Evolutionary conservation across 92 coral and sea anemone genomes (phyloP), one percentile per base, ranked within the genome.

Genomic region (Diadumene lineata): DNA sequence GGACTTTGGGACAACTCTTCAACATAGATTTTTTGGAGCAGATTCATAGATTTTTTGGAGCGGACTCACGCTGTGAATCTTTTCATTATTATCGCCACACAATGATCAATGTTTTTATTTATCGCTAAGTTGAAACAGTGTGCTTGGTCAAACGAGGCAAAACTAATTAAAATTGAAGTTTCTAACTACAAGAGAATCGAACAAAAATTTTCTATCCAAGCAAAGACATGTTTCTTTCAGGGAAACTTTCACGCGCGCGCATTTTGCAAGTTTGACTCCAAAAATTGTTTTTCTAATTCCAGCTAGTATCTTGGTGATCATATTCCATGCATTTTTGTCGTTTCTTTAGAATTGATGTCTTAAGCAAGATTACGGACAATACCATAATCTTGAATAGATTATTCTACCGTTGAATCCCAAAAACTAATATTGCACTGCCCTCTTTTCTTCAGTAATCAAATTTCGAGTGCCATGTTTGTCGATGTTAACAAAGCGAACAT

Each of bases 71-170:
- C 26, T 58, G 64, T 23, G 64, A 9, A 21, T 58, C 28, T 21
- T 18, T 21, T 16, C 3, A 16, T 15, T 24, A 16, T 18, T 15
- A 21, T 58, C 7, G 29, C 30, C 22, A 7, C 28, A 21, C 13
- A 28, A 4, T 58, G 64, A 1, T 72, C 21, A 26, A 31, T 56
- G 64, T 72, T 56, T 55, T 26, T 31, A 50, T 44, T 70, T 28
- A 28, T 18, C 23, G 1, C 75, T 19, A 51, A 48, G 31, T 11
- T 48, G 57, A 48, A 72, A 72, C 77, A 72, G 77, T 66, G 15
- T 72, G 77, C 27, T 26, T 30, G 68, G 6, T 2, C 43, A 29
- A 62, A 62, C 31, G 29, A 43, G 19, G 43, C 68, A 25, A 28
- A 62, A 62, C 68, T 62, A 62, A 62, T 62, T 62, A 28, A 30